A percentile compares a stretch with the other conserved stretches of the same genome.
phyloP scores from a whole-genome alignment of 2,888 invertebrate species.

The Oeneis ivallda region DNA sequence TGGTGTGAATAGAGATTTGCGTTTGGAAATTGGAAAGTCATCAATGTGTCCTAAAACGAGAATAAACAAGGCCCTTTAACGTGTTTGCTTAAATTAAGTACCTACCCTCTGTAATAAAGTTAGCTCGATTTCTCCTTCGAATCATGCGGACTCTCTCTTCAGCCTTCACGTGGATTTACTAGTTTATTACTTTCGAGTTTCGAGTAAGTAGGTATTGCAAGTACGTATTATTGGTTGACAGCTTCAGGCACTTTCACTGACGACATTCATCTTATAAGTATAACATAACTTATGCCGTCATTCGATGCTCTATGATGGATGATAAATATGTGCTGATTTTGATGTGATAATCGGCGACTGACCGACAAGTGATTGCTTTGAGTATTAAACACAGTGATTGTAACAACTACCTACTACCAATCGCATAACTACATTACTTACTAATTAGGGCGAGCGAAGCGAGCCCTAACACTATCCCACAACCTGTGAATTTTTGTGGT shows the following conservation, averaged over 20 bases:
- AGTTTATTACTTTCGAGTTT: constrained; percentile 26
- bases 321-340: constrained; percentile 4
- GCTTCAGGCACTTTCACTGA: constrained; percentile 30
- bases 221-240: neutral
- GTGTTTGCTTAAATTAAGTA: constrained; percentile 17
- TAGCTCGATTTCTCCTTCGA: constrained; percentile 23
- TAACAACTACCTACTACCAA: no score
- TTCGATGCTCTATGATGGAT: constrained; percentile 17
- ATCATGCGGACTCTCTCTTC: constrained; percentile 20
- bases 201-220: constrained; percentile 21
- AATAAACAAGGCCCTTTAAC: constrained; percentile 7
- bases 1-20: no score
- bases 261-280: constrained; percentile 20
- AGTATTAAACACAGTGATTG: no score
- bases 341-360: neutral
- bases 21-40: neutral
- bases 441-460: no score
- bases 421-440: no score
- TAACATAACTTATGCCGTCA: constrained; percentile 29
- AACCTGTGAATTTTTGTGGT: no score
- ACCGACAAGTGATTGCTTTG: neutral
- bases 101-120: constrained; percentile 6
- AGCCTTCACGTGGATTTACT: constrained; percentile 12
- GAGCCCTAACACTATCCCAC: no score
- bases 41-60: neutral